Evolutionary conservation across 2,797 vertebrate genomes (phyloP), one percentile per base, ranked within the genome.

Genomic region (Microcaecilia unicolor): DNA sequence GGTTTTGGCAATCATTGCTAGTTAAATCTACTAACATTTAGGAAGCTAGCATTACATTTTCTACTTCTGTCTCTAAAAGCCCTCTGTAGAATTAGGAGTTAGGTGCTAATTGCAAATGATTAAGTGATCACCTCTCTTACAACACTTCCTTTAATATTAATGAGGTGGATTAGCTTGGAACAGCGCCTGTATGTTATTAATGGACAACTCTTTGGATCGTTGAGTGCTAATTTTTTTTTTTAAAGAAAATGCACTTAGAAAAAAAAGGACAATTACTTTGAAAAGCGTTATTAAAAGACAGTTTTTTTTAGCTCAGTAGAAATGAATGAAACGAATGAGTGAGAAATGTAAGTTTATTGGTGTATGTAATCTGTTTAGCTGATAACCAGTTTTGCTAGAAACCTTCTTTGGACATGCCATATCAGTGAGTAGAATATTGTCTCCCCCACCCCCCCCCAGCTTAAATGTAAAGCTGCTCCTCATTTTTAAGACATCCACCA

Each of bases 21-120:
- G 53, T 64, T 74, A 78, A 74, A 76, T 65, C 71, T 71, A 67
- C 53, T 54, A 67, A 41, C 60, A 55, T 70, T 75, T 70, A 58
- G 44, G 52, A 72, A 71, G 66, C 11, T 37, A 45, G 43, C 61
- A 22, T 44, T 61, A 28, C 44, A 61, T 6, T 10, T 42, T 8
- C 47, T 37, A 30, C 28, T 50, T 52, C 25, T 55, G 47, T 55
- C 51, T 47, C 61, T 73, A 68, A 78, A 72, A 76, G 60, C 51
- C 54, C 74, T 80, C 64, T 43, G 60, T 51, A 70, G 72, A 78
- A 79, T 80, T 77, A 76, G 64, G 58, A 68, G 65, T 68, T 70
- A 77, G 70, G 70, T 80, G 67, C 64, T 81, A 78, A 81, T 78
- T 78, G 68, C 67, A 70, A 70, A 74, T 78, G 74, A 81, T 83